Conservation (phyloP, 1,140 invertebrate species). For the Doryteuthis pealeii region DNA sequence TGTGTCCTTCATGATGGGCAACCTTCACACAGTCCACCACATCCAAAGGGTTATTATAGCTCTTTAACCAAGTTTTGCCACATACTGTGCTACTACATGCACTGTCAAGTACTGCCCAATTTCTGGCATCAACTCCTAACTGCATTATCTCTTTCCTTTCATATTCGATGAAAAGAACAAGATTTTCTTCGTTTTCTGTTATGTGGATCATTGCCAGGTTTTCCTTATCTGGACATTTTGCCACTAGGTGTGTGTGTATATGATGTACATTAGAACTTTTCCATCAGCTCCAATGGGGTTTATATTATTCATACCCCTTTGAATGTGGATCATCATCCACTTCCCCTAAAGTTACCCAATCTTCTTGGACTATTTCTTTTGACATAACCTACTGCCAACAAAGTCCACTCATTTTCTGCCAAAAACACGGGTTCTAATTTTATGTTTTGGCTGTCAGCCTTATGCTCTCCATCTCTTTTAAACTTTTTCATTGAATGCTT, state of each 20-base stretch:
- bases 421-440: neutral
- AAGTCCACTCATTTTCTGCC: neutral
- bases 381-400: neutral
- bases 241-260: slow-evolving; percentile 27
- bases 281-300: slow-evolving; percentile 30
- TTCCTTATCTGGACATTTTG: slow-evolving; percentile 32
- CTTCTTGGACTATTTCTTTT: neutral
- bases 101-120: slow-evolving; percentile 31
- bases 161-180: slow-evolving; percentile 26
- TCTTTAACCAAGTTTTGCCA: slow-evolving; percentile 27
- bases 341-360: neutral
- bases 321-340: neutral
- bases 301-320: slow-evolving; percentile 23
- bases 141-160: slow-evolving; percentile 17
- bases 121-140: slow-evolving; percentile 25
- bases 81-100: slow-evolving; percentile 28
- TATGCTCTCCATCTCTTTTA: neutral
- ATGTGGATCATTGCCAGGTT: slow-evolving; percentile 25
- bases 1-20: slow-evolving; percentile 11
- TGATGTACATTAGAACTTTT: no score
- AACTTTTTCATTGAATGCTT: slow-evolving; percentile 28
- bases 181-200: slow-evolving; percentile 26
- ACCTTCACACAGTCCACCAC: slow-evolving; percentile 14
- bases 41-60: slow-evolving; percentile 21
- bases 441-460: neutral